Base-by-base conservation (phyloP, 2,113 vertebrate species). In the Cinclus mexicanus region DNA sequence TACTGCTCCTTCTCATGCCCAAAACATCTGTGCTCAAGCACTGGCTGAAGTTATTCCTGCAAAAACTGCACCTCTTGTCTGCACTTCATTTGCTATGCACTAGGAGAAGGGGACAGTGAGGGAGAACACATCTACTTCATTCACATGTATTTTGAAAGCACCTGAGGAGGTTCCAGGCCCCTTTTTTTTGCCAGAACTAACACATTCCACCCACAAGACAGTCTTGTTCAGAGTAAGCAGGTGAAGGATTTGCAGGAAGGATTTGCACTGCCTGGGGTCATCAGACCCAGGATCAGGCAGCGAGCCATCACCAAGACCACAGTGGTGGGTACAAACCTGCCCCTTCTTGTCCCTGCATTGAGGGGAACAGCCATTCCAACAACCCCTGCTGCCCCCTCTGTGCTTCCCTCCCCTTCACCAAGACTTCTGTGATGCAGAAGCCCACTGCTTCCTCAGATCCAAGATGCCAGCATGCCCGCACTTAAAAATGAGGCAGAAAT, bases 241-340 rank as follows among this genome's bases (percentile, higher is more conserved):
- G 24, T 1, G 5, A 53, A 37, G 35, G 35, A 37, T 37, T 42
- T 1, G 4, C 31, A 70, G 31, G 76, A 53, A 70, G 23, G 63
- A 52, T 49, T 63, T 74, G 52, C 26, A 19, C 1, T 7, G 41
- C 0, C 0, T 21, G 23, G 59, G 55, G 33, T 44, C 75, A 57
- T 24, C 42, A 80, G 37, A 64, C 3, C 22, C 67, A 63, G 69
- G 31, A 50, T 33, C 28, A 59, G 55, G 59, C 41, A 71, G 33
- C 0, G 1, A 87, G 24, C 29, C 49, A 57, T 22, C 2, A 2
- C 12, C 0, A 0, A 67, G 63, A 68, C 15, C 2, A 1, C 22
- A 79, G 39, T 1, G 0, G 4, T 2, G 2, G 46, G 26, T 47
- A 52, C 49, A 50, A 69, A 86, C 44, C 61, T 79, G 44, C 4